These are phyloP conservation scores for Kryptopterus vitreolus DNA, from an alignment of 2,797 vertebrate species.

Conservation along the genomic window DNA sequence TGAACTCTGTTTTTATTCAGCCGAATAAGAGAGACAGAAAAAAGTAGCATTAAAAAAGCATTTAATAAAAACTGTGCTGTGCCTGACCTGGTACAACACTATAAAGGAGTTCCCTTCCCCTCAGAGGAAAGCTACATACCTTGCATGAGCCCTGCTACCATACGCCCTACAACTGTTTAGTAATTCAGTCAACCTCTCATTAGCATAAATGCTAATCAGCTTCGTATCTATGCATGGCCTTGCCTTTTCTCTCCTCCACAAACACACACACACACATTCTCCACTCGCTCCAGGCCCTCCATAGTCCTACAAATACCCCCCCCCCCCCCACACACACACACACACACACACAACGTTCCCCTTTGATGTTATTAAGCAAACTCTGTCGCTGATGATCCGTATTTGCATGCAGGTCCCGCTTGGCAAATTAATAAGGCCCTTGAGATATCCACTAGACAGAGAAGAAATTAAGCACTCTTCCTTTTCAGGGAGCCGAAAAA, in stretches of 20 bases:
- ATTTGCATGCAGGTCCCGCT: constrained; percentile 68
- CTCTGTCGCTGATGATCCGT: constrained; percentile 72
- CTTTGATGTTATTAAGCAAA: constrained; percentile 77
- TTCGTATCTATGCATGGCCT: constrained; percentile 64
- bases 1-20: not conserved
- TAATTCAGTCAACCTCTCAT: constrained; percentile 68
- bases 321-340: too few relatives aligned
- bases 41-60: not conserved
- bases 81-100: constrained; percentile 43
- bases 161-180: constrained; percentile 60
- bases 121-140: constrained; percentile 58
- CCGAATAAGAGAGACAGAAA: not conserved
- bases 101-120: constrained; percentile 52
- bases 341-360: too few relatives aligned
- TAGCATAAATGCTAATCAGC: constrained; percentile 76
- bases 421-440: constrained; percentile 62
- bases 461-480: constrained; percentile 66
- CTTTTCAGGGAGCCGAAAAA: constrained; percentile 62
- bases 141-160: constrained; percentile 53
- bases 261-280: constrained; percentile 54
- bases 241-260: constrained; percentile 65
- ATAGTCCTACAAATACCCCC: constrained; percentile 47
- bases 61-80: not conserved
- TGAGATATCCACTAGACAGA: constrained; percentile 66
- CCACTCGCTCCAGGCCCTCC: constrained; percentile 61